Evolutionary conservation across 2,888 invertebrate species (phyloP).

Genomic region (Athrips mouffetella): DNA sequence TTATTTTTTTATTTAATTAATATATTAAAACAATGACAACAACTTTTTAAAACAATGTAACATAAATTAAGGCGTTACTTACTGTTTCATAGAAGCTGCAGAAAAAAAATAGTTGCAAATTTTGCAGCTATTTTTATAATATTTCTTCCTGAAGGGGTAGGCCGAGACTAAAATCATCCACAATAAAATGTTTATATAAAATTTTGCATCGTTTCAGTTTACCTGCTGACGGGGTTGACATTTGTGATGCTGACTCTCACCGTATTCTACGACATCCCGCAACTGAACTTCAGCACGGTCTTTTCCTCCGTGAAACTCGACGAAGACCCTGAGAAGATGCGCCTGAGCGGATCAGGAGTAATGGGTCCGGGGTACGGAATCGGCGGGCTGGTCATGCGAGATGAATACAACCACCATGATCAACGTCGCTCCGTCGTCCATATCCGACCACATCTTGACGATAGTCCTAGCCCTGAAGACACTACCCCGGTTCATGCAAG

Average conservation of each 20-base stretch:
- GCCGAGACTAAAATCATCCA: no score
- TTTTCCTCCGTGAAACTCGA: slow-evolving; percentile 82
- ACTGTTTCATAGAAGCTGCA: no score
- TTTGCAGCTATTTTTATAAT: background rate
- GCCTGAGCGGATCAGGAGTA: slow-evolving; percentile 77
- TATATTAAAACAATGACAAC: no score
- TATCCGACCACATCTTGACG: slow-evolving; percentile 81
- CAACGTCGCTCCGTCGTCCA: slow-evolving; percentile 80
- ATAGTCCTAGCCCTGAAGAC: slow-evolving; percentile 85
- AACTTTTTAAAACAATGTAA: no score
- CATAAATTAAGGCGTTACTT: no score
- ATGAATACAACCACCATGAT: slow-evolving; percentile 70
- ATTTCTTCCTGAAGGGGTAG: no score
- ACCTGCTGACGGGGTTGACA: slow-evolving; percentile 87
- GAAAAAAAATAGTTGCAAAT: no score
- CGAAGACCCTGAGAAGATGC: slow-evolving; percentile 82
- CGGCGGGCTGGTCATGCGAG: slow-evolving; percentile 67
- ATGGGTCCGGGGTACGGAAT: slow-evolving; percentile 69
- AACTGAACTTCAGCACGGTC: slow-evolving; percentile 88
- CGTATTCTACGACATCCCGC: slow-evolving; percentile 93
- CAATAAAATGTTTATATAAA: background rate
- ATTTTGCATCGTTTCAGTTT: slow-evolving; percentile 70
- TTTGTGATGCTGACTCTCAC: slow-evolving; percentile 91
- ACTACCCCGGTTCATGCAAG: slow-evolving; percentile 80
- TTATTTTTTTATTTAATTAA: no score